Evolutionary conservation across 2,113 vertebrate species (phyloP).

Genomic region (Tonatia bakeri): DNA sequence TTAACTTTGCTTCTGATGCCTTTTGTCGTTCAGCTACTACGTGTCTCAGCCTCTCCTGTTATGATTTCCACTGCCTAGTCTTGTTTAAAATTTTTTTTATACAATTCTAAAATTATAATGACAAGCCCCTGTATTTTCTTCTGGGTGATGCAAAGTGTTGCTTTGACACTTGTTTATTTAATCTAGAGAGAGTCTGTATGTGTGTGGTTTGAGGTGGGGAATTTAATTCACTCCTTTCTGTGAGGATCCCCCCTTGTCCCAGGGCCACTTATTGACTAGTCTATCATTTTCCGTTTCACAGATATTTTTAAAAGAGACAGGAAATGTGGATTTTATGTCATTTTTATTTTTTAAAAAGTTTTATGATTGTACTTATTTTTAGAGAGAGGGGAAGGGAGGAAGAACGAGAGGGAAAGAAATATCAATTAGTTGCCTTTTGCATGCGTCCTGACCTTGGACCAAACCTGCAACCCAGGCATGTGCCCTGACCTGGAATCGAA

Average conservation of each 20-base stretch:
- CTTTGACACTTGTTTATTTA: neutral
- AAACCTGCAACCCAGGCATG: no score
- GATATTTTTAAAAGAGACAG: neutral
- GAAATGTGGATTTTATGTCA: neutral
- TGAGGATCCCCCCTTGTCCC: neutral
- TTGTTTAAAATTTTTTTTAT: neutral
- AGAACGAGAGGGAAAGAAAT: neutral
- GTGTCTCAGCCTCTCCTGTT: neutral
- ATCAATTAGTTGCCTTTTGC: no score
- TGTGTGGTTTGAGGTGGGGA: no score
- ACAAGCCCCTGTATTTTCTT: neutral
- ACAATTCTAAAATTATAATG: neutral
- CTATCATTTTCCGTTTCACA: neutral
- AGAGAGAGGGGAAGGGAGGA: neutral
- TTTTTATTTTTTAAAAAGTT: no score
- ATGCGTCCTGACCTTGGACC: no score
- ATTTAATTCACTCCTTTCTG: neutral
- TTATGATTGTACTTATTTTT: neutral
- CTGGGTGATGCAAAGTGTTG: neutral
- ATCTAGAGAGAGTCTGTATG: neutral
- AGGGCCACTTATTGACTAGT: neutral
- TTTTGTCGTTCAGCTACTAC: neutral
- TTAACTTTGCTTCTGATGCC: neutral
- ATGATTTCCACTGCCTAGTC: neutral
- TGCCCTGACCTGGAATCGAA: no score